Conservation (phyloP, 1,140 invertebrate species). For the Odontomachus brunneus region DNA sequence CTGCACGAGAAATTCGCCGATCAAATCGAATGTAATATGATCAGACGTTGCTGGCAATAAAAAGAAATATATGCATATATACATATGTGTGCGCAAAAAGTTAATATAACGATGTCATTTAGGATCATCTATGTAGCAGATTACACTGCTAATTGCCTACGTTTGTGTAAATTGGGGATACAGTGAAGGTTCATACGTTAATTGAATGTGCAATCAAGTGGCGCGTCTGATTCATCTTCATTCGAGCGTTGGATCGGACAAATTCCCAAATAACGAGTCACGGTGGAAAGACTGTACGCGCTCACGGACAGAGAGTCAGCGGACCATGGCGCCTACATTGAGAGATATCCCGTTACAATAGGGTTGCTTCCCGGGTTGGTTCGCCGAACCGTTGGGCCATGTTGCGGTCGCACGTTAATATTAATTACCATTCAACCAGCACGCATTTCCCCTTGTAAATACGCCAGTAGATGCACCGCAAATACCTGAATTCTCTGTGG, state of each 20-base stretch:
- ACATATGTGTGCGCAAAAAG: no score
- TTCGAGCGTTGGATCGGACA: constrained; percentile 59
- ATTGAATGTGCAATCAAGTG: background rate
- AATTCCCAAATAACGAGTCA: constrained; percentile 48
- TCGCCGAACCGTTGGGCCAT: constrained; percentile 46
- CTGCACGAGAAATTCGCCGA: background rate
- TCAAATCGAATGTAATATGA: background rate
- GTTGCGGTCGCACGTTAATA: constrained; percentile 69
- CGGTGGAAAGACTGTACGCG: constrained; percentile 29
- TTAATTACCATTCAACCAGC: constrained; percentile 68
- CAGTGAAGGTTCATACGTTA: background rate
- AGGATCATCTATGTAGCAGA: background rate
- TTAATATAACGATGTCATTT: no score
- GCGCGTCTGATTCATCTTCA: constrained; percentile 21
- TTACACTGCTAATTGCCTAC: background rate
- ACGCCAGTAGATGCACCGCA: constrained; percentile 44
- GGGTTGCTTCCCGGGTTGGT: constrained; percentile 39
- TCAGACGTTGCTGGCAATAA: background rate
- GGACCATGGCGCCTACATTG: background rate
- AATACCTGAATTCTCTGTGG: constrained; percentile 66
- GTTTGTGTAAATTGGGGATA: constrained; percentile 3
- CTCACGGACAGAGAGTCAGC: constrained; percentile 4
- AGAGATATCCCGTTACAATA: constrained; percentile 45
- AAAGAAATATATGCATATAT: no score
- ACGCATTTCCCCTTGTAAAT: constrained; percentile 69